Percentiles rank a stretch among this genome's conserved stretches.
Evolutionary conservation across 1,140 invertebrate species (phyloP).

Genomic region (Brachionus rotundiformis): DNA sequence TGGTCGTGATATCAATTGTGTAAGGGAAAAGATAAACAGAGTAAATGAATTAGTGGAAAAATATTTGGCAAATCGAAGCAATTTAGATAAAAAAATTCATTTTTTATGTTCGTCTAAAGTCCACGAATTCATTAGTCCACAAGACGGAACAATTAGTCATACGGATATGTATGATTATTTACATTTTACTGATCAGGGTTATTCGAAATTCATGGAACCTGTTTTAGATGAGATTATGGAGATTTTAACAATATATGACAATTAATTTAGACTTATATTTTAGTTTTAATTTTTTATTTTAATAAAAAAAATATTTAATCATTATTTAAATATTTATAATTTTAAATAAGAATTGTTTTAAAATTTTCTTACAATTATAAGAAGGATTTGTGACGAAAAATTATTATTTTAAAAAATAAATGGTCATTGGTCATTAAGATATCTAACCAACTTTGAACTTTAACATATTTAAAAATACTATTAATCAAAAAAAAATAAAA

Average conservation of each 20-base stretch:
- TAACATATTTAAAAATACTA: too few species aligned
- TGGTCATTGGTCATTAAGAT: too few species aligned
- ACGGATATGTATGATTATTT: conserved; percentile 86
- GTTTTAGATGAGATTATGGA: conserved; percentile 58
- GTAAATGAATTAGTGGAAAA: conserved; percentile 74
- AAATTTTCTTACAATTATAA: too few species aligned
- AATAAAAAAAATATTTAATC: too few species aligned
- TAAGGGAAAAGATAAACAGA: conserved; percentile 74
- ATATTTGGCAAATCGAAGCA: conserved; percentile 67
- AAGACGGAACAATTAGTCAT: conserved; percentile 77
- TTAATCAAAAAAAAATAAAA: too few species aligned
- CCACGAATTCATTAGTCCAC: conserved; percentile 68
- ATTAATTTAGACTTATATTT: too few species aligned
- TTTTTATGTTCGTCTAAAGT: conserved; percentile 75
- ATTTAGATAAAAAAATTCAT: conserved; percentile 67
- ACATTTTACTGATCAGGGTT: conserved; percentile 78
- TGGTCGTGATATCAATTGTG: conserved; percentile 76
- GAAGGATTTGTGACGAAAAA: too few species aligned
- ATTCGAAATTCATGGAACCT: conserved; percentile 69
- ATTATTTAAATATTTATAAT: too few species aligned
- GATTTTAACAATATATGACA: conserved; percentile 49
- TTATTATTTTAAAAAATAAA: too few species aligned
- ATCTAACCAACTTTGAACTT: too few species aligned
- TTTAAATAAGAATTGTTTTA: too few species aligned
- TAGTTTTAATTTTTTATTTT: too few species aligned